phyloP scores from a whole-genome alignment of 2,113 vertebrate species.

The Miniopterus natalensis region DNA sequence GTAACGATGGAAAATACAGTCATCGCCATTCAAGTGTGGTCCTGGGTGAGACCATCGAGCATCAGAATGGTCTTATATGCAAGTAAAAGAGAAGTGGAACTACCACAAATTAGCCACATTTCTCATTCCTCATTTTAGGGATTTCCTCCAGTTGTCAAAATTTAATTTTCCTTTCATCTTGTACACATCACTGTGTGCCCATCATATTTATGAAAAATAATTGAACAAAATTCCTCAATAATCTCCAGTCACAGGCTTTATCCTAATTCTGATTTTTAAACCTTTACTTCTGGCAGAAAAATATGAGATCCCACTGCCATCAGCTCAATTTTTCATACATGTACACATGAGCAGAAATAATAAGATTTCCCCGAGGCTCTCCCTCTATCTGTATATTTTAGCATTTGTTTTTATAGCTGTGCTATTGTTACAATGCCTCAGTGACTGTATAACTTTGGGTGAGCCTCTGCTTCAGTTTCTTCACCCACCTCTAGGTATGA shows the following conservation, averaged over 20 bases:
- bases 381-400: background rate
- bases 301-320: background rate
- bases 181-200: background rate
- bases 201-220: constrained; percentile 13
- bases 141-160: constrained; percentile 1
- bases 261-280: background rate
- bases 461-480: background rate
- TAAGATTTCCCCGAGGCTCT: background rate
- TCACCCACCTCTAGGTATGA: background rate
- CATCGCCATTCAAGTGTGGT: background rate
- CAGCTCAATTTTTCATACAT: background rate
- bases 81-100: constrained; percentile 51
- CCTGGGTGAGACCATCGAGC: constrained; percentile 45
- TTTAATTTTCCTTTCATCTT: constrained; percentile 34
- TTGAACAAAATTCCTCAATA: constrained; percentile 17
- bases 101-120: constrained; percentile 48
- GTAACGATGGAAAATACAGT: constrained; percentile 67
- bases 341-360: background rate
- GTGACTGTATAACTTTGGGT: background rate
- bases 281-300: background rate
- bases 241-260: constrained; percentile 1
- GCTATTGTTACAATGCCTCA: background rate
- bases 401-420: background rate
- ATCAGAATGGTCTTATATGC: constrained; percentile 52
- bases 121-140: constrained; percentile 43